Evolutionary conservation across 2,888 invertebrate genomes (phyloP).

Genomic region (Plemyria rubiginata): DNA sequence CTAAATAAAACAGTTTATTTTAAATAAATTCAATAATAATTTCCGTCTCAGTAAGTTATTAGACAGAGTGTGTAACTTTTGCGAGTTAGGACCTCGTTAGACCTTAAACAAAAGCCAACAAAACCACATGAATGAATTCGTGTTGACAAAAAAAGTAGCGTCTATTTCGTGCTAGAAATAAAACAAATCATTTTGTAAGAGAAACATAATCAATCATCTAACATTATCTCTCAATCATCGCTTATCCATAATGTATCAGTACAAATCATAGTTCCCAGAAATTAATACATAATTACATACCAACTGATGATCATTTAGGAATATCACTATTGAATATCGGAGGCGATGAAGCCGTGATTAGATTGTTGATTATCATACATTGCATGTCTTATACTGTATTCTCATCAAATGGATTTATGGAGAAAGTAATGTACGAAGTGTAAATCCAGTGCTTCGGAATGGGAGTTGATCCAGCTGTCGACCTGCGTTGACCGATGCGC

Average conservation of each 20-base stretch:
- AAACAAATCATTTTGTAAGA: conserved; percentile 12
- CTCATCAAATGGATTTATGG: background rate
- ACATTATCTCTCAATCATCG: conserved; percentile 15
- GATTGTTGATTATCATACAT: conserved; percentile 20
- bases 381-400: conserved; percentile 12
- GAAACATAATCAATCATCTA: conserved; percentile 19
- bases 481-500: conserved; percentile 64
- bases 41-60: no score
- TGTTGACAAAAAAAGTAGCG: background rate
- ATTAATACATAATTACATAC: conserved; percentile 25
- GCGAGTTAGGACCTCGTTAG: no score
- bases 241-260: conserved; percentile 31
- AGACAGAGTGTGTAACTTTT: no score
- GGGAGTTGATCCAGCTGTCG: conserved; percentile 42
- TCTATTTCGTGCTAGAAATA: background rate
- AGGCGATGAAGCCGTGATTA: conserved; percentile 4
- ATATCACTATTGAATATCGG: conserved; percentile 22
- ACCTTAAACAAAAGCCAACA: background rate
- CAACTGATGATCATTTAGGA: conserved; percentile 32
- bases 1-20: no score
- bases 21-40: no score
- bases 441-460: conserved; percentile 29
- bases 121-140: background rate
- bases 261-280: conserved; percentile 40
- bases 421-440: conserved; percentile 42